Evolutionary conservation across 2,797 vertebrate genomes (phyloP).

Genomic region (Phalloptychus januarius): DNA sequence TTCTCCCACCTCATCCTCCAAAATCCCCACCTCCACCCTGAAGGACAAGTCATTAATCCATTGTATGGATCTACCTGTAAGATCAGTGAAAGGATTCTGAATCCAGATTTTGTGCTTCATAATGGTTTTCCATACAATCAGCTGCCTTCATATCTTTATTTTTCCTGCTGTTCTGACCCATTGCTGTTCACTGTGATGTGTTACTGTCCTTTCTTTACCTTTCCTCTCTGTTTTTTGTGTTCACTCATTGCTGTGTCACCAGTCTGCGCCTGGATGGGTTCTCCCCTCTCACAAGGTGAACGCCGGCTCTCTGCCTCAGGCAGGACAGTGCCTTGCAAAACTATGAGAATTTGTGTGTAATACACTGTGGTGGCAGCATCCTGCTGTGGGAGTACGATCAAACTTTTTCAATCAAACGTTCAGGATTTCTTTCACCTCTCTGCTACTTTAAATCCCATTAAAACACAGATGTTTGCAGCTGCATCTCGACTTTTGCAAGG

Average conservation of each 20-base stretch:
- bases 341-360: neutral
- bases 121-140: constrained; percentile 65
- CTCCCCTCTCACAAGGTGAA: constrained; percentile 86
- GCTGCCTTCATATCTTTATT: constrained; percentile 25
- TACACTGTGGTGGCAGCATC: neutral
- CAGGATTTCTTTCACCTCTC: neutral
- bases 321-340: constrained; percentile 5
- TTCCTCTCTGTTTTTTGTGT: constrained; percentile 42
- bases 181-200: constrained; percentile 34
- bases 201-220: constrained; percentile 59
- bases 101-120: constrained; percentile 25
- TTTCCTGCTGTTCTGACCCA: constrained; percentile 18
- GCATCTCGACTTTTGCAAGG: neutral
- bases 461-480: neutral
- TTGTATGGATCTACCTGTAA: constrained; percentile 71
- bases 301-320: constrained; percentile 68
- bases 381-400: neutral
- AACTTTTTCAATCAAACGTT: neutral
- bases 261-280: constrained; percentile 85
- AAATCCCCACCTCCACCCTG: constrained; percentile 41
- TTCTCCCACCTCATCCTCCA: constrained; percentile 57
- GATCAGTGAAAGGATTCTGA: constrained; percentile 28
- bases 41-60: constrained; percentile 28
- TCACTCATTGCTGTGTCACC: constrained; percentile 60
- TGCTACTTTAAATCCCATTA: neutral